Conservation (phyloP, 37 sponge, comb jelly and placozoan genomes). For the Ianthella basta region DNA sequence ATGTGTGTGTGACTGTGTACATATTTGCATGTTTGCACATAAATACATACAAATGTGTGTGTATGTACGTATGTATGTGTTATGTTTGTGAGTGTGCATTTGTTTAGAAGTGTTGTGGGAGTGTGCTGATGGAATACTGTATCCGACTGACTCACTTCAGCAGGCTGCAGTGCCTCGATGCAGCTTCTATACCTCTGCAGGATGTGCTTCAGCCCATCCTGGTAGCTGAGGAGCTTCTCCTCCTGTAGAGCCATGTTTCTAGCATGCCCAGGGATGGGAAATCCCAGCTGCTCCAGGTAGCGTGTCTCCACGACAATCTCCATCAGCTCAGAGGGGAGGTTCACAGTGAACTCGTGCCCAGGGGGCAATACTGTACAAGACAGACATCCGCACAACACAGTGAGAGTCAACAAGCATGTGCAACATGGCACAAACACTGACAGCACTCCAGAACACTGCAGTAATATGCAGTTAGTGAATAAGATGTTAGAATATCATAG, state of each 20-base stretch:
- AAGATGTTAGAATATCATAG: too few species aligned
- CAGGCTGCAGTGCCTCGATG: conserved; percentile 56
- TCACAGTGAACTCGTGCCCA: conserved; percentile 81
- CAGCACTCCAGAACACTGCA: too few species aligned
- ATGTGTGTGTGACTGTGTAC: neutral
- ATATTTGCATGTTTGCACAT: neutral
- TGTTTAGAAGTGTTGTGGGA: too few species aligned
- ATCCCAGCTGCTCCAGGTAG: conserved; percentile 96
- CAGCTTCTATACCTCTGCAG: conserved; percentile 67
- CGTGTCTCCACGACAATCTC: conserved; percentile 92
- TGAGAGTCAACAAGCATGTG: too few species aligned
- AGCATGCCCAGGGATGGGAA: conserved; percentile 86
- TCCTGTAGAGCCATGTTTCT: conserved; percentile 97
- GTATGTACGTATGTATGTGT: neutral
- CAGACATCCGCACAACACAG: neutral
- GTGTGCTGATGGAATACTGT: too few species aligned
- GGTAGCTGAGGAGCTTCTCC: conserved; percentile 84
- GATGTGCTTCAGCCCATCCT: conserved; percentile 75
- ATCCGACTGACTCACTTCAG: conserved; percentile 61
- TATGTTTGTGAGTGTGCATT: too few species aligned
- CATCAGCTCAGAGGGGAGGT: conserved; percentile 90
- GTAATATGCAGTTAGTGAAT: too few species aligned
- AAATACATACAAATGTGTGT: conserved; percentile 20
- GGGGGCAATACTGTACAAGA: conserved; percentile 53
- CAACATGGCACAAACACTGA: too few species aligned